Percentiles rank a stretch among this genome's conserved stretches.
These are phyloP conservation scores for Acanthornis magna DNA, from an alignment of 2,797 vertebrate genomes.

Conservation along the genomic window DNA sequence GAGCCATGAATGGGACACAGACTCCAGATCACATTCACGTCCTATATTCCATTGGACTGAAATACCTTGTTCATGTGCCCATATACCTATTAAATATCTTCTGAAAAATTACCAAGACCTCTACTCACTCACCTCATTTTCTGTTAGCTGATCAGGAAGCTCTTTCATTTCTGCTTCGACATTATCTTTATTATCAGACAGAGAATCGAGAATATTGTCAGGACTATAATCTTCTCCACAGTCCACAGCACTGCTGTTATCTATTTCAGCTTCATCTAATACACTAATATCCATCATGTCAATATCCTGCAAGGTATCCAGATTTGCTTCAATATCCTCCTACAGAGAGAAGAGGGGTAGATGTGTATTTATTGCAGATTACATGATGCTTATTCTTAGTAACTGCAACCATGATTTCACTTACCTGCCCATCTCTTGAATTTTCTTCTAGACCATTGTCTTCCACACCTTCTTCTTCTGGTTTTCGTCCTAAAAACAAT, in stretches of 20 bases:
- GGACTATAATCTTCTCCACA: constrained; percentile 80
- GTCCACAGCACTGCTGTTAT: constrained; percentile 80
- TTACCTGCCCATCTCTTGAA: constrained; percentile 87
- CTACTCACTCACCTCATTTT: constrained; percentile 66
- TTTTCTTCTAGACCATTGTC: constrained; percentile 89
- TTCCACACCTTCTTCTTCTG: constrained; percentile 86
- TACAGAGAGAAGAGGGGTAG: constrained; percentile 10
- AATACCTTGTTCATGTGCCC: not conserved
- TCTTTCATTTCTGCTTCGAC: constrained; percentile 69
- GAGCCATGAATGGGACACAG: not conserved
- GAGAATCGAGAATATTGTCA: constrained; percentile 75
- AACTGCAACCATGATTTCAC: not conserved
- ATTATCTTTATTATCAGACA: constrained; percentile 76
- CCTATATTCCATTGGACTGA: not conserved
- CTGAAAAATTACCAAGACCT: not conserved
- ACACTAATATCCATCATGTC: constrained; percentile 94
- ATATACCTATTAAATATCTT: not conserved
- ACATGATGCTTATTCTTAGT: not conserved
- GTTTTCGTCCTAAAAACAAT: constrained; percentile 77
- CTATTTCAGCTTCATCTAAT: constrained; percentile 90
- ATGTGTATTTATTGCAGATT: not conserved
- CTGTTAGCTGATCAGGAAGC: constrained; percentile 73
- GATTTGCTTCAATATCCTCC: constrained; percentile 85
- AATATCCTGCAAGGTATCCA: constrained; percentile 92
- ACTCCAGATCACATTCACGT: not conserved